Percentiles rank a stretch among this genome's conserved stretches.
Evolutionary conservation across 1,140 invertebrate species (phyloP).

Genomic region (Drosophila triauraria): DNA sequence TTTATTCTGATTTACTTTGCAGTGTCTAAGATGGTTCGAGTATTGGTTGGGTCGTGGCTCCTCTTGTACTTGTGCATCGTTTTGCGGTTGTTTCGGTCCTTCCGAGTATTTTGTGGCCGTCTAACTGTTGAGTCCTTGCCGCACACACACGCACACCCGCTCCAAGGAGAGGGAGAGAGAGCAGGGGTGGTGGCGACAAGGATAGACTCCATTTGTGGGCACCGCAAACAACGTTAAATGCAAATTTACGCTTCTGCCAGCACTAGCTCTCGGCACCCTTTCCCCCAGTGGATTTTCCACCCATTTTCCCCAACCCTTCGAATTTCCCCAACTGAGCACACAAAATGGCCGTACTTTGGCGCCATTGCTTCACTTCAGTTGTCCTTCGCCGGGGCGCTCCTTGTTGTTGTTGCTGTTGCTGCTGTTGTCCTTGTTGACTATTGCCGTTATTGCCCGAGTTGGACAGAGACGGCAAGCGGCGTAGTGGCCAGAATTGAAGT

Average conservation of each 20-base stretch:
- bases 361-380: conserved; percentile 67
- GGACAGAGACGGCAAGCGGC: conserved; percentile 8
- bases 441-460: conserved; percentile 68
- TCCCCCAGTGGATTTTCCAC: conserved; percentile 1
- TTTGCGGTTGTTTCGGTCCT: conserved; percentile 51
- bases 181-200: conserved; percentile 8
- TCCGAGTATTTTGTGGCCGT: conserved; percentile 55
- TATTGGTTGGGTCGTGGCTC: conserved; percentile 5
- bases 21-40: conserved; percentile 4
- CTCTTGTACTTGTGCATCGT: conserved; percentile 45
- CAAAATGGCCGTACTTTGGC: conserved; percentile 81
- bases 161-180: background rate
- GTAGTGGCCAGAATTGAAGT: conserved; percentile 75
- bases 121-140: conserved; percentile 54
- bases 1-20: background rate
- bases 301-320: conserved; percentile 10
- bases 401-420: conserved; percentile 19
- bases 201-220: conserved; percentile 67
- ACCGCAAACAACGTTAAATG: conserved; percentile 83
- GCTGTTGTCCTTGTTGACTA: conserved; percentile 62
- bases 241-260: conserved; percentile 67
- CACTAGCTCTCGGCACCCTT: background rate
- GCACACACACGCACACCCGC: conserved; percentile 24
- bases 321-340: conserved; percentile 50
- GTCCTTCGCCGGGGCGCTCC: conserved; percentile 22